Evolutionary conservation across 2,888 invertebrate species (phyloP), one percentile per base, ranked within the genome.

Genomic region (Agriopis leucophaearia): DNA sequence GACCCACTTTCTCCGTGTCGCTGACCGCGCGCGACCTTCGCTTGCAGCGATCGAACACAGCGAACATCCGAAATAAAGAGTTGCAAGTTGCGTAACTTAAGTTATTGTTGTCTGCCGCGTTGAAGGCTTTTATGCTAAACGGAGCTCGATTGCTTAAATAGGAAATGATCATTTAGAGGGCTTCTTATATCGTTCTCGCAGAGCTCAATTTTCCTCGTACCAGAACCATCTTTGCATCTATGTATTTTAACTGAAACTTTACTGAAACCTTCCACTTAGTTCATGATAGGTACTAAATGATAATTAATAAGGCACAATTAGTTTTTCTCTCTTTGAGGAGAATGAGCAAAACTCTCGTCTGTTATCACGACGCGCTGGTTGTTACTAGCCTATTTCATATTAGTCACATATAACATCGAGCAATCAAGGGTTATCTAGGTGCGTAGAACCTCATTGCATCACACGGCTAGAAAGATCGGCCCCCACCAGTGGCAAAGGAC

Each of bases 401-500:
- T 70, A 69, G 66, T 62, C 54, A 73, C 62, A 72, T 82, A 85
- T 82, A 85, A 84, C 81, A 81, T 78, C 76, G 74, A 78, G 78
- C 85, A 85, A 87, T 86, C 82, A 86, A 82, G 80, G 81, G 83
- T 85, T 87, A 87, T 87, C 85, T 86, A 84, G 80, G 84, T 82
- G 75, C 82, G 84, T 86, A 89, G 90, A 88, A 85, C 86, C 87
- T 87, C 80, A 84, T 93, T 93, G 92, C 93, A 89, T 92, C 92
- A 93, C 87, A 82, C 85, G 85, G 90, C 89, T 92, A 92, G 92
- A 92, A 92, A 92, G 91, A 92, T 90, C 92, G 89, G 91, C 91
- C 93, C 93, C 93, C 93, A 89, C 93, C 92, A 92, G 90, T 90
- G 88, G 92, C 84, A 91, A 92, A 93, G 93, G 92, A 93, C 93